Evolutionary conservation across 2,113 vertebrate genomes (phyloP).

Genomic region (Melanerpes aurifrons): DNA sequence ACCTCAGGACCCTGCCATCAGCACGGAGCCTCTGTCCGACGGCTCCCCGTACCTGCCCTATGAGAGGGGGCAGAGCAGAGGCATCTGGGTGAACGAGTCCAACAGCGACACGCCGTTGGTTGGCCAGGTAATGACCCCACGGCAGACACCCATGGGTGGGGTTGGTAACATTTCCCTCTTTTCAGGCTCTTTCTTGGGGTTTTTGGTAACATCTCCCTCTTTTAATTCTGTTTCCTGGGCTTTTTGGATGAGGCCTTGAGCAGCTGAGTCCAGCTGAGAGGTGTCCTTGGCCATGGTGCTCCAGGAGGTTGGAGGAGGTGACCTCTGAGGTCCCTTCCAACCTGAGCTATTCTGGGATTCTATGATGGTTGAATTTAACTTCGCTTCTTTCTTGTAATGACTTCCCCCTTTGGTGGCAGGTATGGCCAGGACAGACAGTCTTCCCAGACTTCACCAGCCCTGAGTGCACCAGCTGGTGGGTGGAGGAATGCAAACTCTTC

Average conservation of each 20-base stretch:
- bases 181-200: too few species aligned
- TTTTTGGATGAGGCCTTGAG: too few species aligned
- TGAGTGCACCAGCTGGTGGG: constrained; percentile 86
- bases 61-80: constrained; percentile 71
- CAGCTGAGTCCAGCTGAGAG: too few species aligned
- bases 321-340: too few species aligned
- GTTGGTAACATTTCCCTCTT: too few species aligned
- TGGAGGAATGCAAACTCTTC: constrained; percentile 82
- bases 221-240: too few species aligned
- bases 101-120: constrained; percentile 75
- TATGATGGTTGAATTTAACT: neutral
- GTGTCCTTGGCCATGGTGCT: too few species aligned
- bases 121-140: neutral
- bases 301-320: too few species aligned
- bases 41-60: constrained; percentile 71
- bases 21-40: constrained; percentile 60
- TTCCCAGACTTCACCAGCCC: constrained; percentile 90
- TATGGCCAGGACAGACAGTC: constrained; percentile 90
- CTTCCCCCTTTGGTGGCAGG: constrained; percentile 66
- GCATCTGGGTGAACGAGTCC: constrained; percentile 84
- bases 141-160: too few species aligned
- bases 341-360: too few species aligned
- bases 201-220: too few species aligned
- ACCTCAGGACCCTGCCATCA: constrained; percentile 86
- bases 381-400: neutral